Base-by-base conservation (phyloP, 2,113 vertebrate species). In the Xenus cinereus region DNA sequence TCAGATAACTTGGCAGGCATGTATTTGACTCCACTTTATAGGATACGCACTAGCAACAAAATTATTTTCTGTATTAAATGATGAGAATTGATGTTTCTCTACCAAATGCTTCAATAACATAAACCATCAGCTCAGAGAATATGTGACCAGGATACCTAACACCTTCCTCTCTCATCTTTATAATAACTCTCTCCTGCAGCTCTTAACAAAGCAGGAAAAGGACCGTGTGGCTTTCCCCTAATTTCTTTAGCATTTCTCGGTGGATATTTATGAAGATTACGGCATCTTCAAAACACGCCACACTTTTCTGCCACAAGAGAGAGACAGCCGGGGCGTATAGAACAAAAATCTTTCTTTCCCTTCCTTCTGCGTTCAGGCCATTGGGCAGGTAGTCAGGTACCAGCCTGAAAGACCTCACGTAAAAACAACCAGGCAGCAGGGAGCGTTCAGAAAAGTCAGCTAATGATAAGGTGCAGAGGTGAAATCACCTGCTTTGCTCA, bases 191-290 rank as follows among this genome's bases (percentile, higher is more conserved):
- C 41, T 35, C 24, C 48, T 82, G 37, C 27, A 69, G 71, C 14
- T 72, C 66, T 83, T 89, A 80, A 69, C 27, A 66, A 85, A 74
- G n/a, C 59, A 86, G 60, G 60, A 69, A 93, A 68, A 82, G 43
- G 20, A 10, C 57, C 32, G 50, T 77, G 46, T n/a, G 27, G 28
- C 93, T 92, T 92, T 50, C 23, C 39, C 54, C 32, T 80, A 86
- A 84, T 85, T 93, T 91, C 79, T 94, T 84, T 59, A 83, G 51
- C 24, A 84, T 87, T 92, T 89, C 33, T 87, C 53, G 26, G 54
- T 85, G 35, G 53, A 77, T 64, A 18, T 54, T 75, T 64, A 43
- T 66, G 59, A 84, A 95, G 73, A 33, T 82, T 84, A 76, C 3
- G 68, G 45, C 27, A 15, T 28, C 37, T 62, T 89, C 2, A 0